Base-by-base conservation (phyloP, 2,797 vertebrate genomes). In the Pygocentrus nattereri region DNA sequence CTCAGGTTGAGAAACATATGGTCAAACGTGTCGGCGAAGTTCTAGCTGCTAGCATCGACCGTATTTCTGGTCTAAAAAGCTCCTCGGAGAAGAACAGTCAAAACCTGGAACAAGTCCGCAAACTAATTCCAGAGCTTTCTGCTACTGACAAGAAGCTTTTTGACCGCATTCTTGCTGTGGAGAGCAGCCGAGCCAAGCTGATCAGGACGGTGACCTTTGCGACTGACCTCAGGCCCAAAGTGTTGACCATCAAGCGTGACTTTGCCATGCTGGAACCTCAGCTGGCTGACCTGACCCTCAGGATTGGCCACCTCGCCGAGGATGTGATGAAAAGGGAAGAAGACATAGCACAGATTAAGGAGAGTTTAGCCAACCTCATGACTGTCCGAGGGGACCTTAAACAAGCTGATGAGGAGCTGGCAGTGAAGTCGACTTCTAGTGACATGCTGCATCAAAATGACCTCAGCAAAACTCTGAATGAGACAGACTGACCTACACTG, bases 171-270 rank as follows among this genome's bases (percentile, higher is more conserved):
- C 54, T 91, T 88, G 93, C 91, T 84, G 92, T 99, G 2, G 97
- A 99, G 92, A 91, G 95, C 49, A 92, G 95, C 79, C 93, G 96
- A 77, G 96, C 96, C 2, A 98, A 96, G 81, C 84, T 99, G 84
- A 85, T 97, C 27, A 94, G 94, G 74, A 96, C 96, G 0, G 91
- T 97, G 79, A 94, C 92, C 8, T 99, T 98, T 82, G 96, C 97
- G 79, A 92, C 92, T 8, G 97, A 99, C 87, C 94, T 99, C 23
- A 97, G 97, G 87, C 98, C 98, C 15, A 98, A 97, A 80, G 93
- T 99, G 0, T 91, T 94, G n/a, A 89, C 93, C 47, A 92, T 99
- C 47, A 95, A 91, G 84, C 95, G 95, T 69, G 96, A 98, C 89
- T 96, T 97, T 5, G 91, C 91, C 12, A 88, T 87, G 7, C 90